Evolutionary conservation across 2,113 vertebrate genomes (phyloP), one percentile per base, ranked within the genome.

Genomic region (Syrrhaptes paradoxus): DNA sequence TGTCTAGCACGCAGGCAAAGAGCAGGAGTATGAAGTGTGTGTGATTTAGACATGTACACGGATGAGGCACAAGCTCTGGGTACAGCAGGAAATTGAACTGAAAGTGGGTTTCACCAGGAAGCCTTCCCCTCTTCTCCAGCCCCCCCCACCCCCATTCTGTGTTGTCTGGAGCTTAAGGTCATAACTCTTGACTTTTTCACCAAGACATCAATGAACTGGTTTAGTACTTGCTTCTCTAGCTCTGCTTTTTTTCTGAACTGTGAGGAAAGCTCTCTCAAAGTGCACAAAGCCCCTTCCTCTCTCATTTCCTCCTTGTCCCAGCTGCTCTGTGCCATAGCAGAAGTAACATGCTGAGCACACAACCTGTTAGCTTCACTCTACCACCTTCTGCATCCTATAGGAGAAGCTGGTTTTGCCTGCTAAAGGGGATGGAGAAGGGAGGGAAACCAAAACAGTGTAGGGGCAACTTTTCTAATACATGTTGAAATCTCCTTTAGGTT

Each of bases 51-150:
- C 78, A 87, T 12, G 5, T 62, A 59, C 52, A 52, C 0, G 14
- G 88, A 57, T 51, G 76, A 93, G 92, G 67, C 84, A 74, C 59
- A 91, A 81, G 72, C 75, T 92, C 61, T 79, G 73, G 32, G 70
- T 72, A 75, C 36, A 49, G 66, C 66, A 93, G 87, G 75, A 96
- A 96, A 95, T 76, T 62, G 92, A 94, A 73, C n/a, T 73, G 75
- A 88, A 89, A 85, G 74, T 13, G 22, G 31, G 68, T 92, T 87
- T 91, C 34, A 73, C 36, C 54, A 58, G 57, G 48, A 34, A 89
- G 45, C 41, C 26, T 62, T 32, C 34, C 88, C 51, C 52, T 76
- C 26, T 11, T 86, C 38, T 51, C 49, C 3, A 3, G 31, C n/a
- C 32, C 65, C 32, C 14, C 73, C 36, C 36, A 7, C 36, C 36